phyloP scores from a whole-genome alignment of 2,113 vertebrate species.

The Aix galericulata region DNA sequence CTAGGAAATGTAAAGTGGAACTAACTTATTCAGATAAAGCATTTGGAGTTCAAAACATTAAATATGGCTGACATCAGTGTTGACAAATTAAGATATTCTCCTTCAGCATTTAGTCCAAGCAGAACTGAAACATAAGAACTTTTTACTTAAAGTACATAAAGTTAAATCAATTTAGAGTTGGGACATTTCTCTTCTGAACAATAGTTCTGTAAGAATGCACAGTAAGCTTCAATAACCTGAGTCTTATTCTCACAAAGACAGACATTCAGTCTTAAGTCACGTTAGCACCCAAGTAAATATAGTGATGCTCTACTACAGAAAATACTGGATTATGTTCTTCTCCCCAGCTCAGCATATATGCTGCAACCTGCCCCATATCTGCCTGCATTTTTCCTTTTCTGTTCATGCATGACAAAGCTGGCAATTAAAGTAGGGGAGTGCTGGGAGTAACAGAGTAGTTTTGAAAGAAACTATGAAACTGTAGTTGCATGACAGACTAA shows the following conservation, averaged over 20 bases:
- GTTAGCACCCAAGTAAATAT: not conserved
- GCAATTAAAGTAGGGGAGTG: not conserved
- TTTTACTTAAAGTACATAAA: not conserved
- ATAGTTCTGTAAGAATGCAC: not conserved
- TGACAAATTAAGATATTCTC: not conserved
- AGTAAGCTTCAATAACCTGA: not conserved
- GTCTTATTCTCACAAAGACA: not conserved
- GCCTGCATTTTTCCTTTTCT: not conserved
- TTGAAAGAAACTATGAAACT: not conserved
- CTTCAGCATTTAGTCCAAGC: not conserved
- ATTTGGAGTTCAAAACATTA: not conserved
- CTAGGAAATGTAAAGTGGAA: not conserved
- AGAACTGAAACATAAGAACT: not conserved
- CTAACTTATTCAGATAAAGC: not conserved
- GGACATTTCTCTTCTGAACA: not conserved
- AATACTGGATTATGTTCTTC: not conserved
- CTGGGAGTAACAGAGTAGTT: not conserved
- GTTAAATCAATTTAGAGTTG: not conserved
- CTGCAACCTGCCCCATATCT: not conserved
- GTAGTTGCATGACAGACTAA: not conserved
- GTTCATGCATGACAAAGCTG: not conserved
- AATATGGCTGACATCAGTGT: not conserved
- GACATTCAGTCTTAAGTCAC: not conserved
- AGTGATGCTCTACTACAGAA: not conserved
- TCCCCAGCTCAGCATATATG: not conserved